Evolutionary conservation across 2,888 invertebrate species (phyloP), one percentile per base, ranked within the genome.

Genomic region (Dryobota labecula): DNA sequence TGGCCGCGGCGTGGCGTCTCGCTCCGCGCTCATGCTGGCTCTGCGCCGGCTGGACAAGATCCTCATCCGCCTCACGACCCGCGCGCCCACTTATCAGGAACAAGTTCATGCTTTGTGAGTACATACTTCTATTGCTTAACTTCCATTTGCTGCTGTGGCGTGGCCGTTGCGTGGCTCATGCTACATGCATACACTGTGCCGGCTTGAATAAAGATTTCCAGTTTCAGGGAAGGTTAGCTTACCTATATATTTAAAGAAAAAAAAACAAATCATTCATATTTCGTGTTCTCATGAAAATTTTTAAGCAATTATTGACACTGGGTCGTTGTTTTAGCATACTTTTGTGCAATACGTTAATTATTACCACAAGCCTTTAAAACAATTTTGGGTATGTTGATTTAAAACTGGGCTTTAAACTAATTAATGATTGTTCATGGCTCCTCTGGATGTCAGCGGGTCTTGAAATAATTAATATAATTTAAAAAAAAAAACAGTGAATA

Each of bases 11-110:
- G 94, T 73, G 62, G 97, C 99, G 0, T 97, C 89, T 70, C 97
- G 92, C 92, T 96, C 91, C 90, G 97, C 98, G 45, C 96, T 99
- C 88, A 99, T 99, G 99, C 96, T 99, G n/a, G 98, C 98, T 0
- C 96, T 99, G 75, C 98, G 99, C 89, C 98, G 98, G 86, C 95
- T 99, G 0, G 97, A 98, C 73, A 97, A 98, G 81, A 96, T 99
- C 76, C 96, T 98, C 57, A 95, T 99, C 54, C 96, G 98, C 62
- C 98, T 97, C 73, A 92, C 93, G 71, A 93, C 92, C 1, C 83
- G 93, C 9, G 92, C 92, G 7, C 94, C 94, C 0, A 85, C 87
- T 0, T 62, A 70, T 0, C 81, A 83, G 0, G 93, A 94, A 11
- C 91, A 90, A 2, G 73, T 80, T 2, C 93, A 94, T 75, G 92